Base-by-base conservation (phyloP, 2,113 vertebrate species). In the Drymodes brunneopygia region DNA sequence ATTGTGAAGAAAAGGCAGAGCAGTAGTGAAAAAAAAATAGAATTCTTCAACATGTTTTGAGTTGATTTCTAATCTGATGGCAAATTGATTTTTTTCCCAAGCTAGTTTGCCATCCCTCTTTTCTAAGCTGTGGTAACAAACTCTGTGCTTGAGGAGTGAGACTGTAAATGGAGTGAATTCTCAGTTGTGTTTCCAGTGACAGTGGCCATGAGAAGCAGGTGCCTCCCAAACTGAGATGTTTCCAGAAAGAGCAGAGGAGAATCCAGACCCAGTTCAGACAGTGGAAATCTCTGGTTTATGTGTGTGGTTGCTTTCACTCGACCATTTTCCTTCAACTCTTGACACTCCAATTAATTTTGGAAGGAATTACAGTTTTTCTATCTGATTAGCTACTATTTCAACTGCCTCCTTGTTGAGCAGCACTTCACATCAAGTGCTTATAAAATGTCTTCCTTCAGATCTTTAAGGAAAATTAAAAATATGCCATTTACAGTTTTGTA, bases 1-100 rank as follows among this genome's bases (percentile, higher is more conserved):
- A 95, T 96, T 95, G 90, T 66, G 92, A 96, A 96, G 90, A 97
- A 96, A 96, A 97, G 96, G 94, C 95, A 96, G 91, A 96, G 95
- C 92, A 71, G 81, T 77, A 94, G 87, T 74, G 94, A 87, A 95
- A 94, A 81, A 95, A 92, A 88, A 81, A 69, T 53, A 92, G 89
- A 96, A 88, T 97, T 94, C 78, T 89, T 78, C 94, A 91, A 88
- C 92, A 94, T 97, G 93, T 90, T 97, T 96, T 88, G 70, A 94
- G 91, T 88, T 89, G 90, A 95, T 96, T 95, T 95, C 67, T 96
- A 96, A 96, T 97, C 92, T 94, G 92, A 93, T 86, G 74, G 81
- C 64, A 96, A 93, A 93, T 93, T 88, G 65, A 91, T 86, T 88
- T 93, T 95, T 92, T 96, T 78, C 93, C 96, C 81, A 64, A 96